Evolutionary conservation across 2,797 vertebrate species (phyloP), one percentile per base, ranked within the genome.

Genomic region (Phoxinus dragarum): DNA sequence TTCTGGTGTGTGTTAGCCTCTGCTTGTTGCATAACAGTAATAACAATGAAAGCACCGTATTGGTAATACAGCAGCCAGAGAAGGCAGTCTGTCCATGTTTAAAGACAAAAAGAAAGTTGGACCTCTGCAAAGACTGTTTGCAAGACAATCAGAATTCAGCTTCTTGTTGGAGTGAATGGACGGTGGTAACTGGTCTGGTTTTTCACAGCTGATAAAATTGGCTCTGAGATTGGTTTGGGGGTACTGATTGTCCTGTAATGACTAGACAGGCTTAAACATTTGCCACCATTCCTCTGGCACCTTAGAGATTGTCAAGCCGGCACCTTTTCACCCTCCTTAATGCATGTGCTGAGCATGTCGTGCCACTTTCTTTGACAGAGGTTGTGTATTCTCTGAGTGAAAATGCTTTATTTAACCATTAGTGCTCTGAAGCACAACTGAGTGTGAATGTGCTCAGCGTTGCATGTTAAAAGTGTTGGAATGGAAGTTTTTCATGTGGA

Each of bases 391-490:
- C 12, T 68, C 1, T 2, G 66, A 27, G 23, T 59, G 36, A 76
- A 72, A 85, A 72, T 64, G 47, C 80, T 67, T 81, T 31, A 59
- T 69, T 84, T 27, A 81, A 52, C 52, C 54, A 52, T 84, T 49
- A 52, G 54, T 68, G 49, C 40, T 49, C 12, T 72, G 83, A 52
- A 87, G 86, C 61, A 17, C 23, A 71, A 71, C 49, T 2, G 17
- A 71, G 66, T 61, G 38, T 80, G 68, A 40, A 34, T 54, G 16
- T 66, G 31, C 34, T 78, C 64, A 9, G 31, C 1, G 17, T 80
- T 83, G 75, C 78, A 79, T 88, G 79, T 71, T 64, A 9, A 47
- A 49, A 49, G 27, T 66, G 71, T 40, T 72, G 75, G 40, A 56
- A 73, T 61, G 23, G 23, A 27, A 54, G 59, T 49, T 9, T 83